A percentile compares a stretch with the other conserved stretches of the same genome.
Conservation (phyloP, 2,113 vertebrate species). For the Otocyon megalotis region DNA sequence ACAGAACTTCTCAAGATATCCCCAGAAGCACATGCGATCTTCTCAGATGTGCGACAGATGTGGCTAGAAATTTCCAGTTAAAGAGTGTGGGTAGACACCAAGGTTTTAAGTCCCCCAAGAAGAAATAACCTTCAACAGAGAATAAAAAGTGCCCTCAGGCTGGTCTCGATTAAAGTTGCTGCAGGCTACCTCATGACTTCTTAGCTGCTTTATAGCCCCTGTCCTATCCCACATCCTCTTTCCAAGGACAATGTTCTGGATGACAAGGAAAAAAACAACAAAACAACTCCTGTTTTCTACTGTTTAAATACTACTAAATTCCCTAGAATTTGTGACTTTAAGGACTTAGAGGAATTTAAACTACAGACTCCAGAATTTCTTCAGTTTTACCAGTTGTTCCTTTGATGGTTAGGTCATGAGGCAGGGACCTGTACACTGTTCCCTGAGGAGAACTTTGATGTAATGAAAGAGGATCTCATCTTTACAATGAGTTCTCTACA, state of each 20-base stretch:
- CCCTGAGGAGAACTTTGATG: neutral
- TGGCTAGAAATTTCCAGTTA: neutral
- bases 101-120: neutral
- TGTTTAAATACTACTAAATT: neutral
- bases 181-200: neutral
- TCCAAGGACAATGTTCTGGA: neutral
- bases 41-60: constrained; percentile 40
- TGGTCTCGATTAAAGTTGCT: neutral
- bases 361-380: neutral
- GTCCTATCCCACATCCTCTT: neutral
- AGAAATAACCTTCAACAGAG: neutral
- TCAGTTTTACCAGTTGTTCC: neutral
- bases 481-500: neutral
- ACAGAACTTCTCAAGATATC: neutral
- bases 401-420: neutral
- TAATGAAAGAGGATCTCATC: neutral
- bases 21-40: neutral
- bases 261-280: neutral
- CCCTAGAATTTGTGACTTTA: neutral
- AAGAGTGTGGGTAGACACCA: neutral
- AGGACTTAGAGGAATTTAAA: neutral
- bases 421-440: rapidly evolving
- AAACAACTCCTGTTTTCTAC: neutral
- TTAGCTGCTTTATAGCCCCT: neutral
- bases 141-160: neutral